Percentiles rank a stretch among this genome's conserved stretches.
Evolutionary conservation across 2,797 vertebrate genomes (phyloP).

Genomic region (Thalassophryne amazonica): DNA sequence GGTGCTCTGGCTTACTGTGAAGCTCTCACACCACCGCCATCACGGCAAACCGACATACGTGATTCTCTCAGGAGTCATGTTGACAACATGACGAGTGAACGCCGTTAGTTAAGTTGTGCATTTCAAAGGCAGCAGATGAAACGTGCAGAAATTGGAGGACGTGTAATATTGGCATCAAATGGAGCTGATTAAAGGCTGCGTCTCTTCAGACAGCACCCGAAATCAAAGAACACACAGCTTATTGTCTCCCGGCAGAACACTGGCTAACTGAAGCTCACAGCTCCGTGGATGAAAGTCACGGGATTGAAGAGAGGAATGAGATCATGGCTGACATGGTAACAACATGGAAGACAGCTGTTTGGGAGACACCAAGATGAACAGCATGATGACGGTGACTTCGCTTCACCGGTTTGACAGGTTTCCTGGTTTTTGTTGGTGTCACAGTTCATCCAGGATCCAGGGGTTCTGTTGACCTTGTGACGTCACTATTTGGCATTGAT

Average conservation of each 20-base stretch:
- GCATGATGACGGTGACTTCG: neutral
- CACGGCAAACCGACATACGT: constrained; percentile 4
- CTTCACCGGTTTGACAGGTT: too few relatives aligned
- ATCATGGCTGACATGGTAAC: constrained; percentile 31
- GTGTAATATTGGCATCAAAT: constrained; percentile 41
- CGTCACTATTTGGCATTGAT: too few relatives aligned
- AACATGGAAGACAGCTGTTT: neutral
- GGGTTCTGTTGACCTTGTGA: too few relatives aligned
- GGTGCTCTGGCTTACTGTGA: constrained; percentile 29
- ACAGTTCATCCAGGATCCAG: too few relatives aligned
- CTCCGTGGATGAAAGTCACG: constrained; percentile 33
- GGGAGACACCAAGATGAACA: neutral
- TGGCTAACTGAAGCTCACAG: constrained; percentile 40
- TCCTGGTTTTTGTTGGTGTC: too few relatives aligned
- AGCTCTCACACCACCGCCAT: constrained; percentile 18
- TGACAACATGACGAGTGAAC: constrained; percentile 56
- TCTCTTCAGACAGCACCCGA: constrained; percentile 33
- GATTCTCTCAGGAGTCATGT: constrained; percentile 34
- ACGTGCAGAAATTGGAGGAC: constrained; percentile 53
- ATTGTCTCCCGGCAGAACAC: constrained; percentile 53
- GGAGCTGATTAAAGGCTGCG: constrained; percentile 58
- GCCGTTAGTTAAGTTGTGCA: constrained; percentile 54
- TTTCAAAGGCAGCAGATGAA: constrained; percentile 63
- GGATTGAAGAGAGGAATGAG: constrained; percentile 23
- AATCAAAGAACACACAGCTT: constrained; percentile 50